Evolutionary conservation across 2,797 vertebrate genomes (phyloP).

Genomic region (Synaphobranchus kaupii): DNA sequence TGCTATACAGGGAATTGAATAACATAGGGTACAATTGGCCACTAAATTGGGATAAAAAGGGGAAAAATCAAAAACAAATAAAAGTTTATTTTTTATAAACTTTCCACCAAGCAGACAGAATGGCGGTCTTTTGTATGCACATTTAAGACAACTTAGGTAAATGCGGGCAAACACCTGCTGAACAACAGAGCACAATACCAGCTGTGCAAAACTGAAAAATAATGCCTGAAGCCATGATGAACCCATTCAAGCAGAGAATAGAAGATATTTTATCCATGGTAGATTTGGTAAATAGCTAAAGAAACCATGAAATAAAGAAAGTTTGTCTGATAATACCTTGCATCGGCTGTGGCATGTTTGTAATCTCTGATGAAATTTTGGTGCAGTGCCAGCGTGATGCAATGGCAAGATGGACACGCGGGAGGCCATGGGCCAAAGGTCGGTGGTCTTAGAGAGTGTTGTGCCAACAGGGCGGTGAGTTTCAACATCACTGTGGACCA

Average conservation of each 20-base stretch:
- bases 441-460: neutral
- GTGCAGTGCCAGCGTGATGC: neutral
- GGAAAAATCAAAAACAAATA: too few relatives aligned
- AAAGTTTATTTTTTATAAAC: too few relatives aligned
- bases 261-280: neutral
- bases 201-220: neutral
- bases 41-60: too few relatives aligned
- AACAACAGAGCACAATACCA: neutral
- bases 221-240: neutral
- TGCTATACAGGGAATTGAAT: too few relatives aligned
- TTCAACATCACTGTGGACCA: slow-evolving; percentile 31
- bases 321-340: neutral
- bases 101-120: too few relatives aligned
- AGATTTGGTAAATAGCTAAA: neutral
- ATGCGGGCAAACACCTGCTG: neutral
- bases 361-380: neutral
- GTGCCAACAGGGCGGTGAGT: neutral
- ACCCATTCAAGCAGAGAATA: neutral
- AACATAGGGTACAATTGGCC: too few relatives aligned
- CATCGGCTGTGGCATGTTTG: neutral
- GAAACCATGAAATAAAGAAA: neutral
- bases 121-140: neutral
- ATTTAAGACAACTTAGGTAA: neutral
- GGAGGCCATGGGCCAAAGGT: neutral
- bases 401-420: neutral